phyloP scores from a whole-genome alignment of 23 tunicate genomes.

The Ascidia mentula region DNA sequence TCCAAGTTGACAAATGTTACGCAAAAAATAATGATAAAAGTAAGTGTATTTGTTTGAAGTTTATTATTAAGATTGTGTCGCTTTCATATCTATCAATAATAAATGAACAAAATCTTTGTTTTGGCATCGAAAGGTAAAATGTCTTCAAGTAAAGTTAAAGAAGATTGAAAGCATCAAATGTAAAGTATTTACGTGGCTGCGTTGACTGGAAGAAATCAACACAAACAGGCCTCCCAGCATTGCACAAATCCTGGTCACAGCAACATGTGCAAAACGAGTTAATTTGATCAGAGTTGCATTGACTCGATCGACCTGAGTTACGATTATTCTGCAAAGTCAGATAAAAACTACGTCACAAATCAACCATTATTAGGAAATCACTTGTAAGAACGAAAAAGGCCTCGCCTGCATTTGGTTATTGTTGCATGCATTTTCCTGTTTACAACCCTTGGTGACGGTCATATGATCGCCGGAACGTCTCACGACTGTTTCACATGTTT shows the following conservation, averaged over 20 bases:
- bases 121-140: no score
- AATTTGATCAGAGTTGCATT: constrained; percentile 33
- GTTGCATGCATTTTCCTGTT: constrained; percentile 36
- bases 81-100: no score
- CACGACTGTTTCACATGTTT: constrained; percentile 8
- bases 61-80: no score
- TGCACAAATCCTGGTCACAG: constrained; percentile 28
- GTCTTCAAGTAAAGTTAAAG: no score
- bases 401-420: constrained; percentile 38
- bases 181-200: background rate
- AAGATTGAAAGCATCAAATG: background rate
- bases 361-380: no score
- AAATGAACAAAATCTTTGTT: no score
- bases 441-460: constrained; percentile 36
- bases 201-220: background rate
- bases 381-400: background rate
- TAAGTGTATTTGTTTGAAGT: no score
- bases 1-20: no score
- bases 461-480: constrained; percentile 1
- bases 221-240: constrained; percentile 19
- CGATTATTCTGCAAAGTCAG: constrained; percentile 23
- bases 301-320: constrained; percentile 34
- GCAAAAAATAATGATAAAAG: no score
- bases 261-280: constrained; percentile 45
- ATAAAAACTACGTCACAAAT: no score